A percentile compares a stretch with the other conserved stretches of the same genome.
Evolutionary conservation across 2,888 invertebrate species (phyloP).

Genomic region (Amaurobius ferox): DNA sequence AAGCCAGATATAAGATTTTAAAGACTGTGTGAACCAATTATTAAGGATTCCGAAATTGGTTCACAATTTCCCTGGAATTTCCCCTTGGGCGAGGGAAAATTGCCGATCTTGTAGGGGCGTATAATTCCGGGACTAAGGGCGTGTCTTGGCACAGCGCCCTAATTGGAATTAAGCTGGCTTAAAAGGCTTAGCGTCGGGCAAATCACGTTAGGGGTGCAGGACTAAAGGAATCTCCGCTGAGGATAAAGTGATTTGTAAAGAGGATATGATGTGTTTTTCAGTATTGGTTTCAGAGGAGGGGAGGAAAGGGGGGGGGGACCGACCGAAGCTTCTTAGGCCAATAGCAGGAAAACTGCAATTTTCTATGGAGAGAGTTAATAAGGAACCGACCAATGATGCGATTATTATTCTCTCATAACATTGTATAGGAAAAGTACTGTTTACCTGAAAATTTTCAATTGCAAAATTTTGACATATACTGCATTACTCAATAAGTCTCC

Average conservation of each 20-base stretch:
- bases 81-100: slow-evolving; percentile 9
- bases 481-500: too few relatives aligned
- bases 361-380: background rate
- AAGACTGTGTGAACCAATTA: slow-evolving; percentile 16
- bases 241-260: slow-evolving; percentile 30
- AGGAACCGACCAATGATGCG: background rate
- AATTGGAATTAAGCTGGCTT: slow-evolving; percentile 28
- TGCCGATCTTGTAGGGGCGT: slow-evolving; percentile 20
- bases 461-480: too few relatives aligned
- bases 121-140: background rate
- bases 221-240: slow-evolving; percentile 32
- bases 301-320: too few relatives aligned
- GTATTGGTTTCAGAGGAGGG: slow-evolving; percentile 1
- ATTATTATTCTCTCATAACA: too few relatives aligned
- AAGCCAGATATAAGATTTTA: background rate
- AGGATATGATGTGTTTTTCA: slow-evolving; percentile 6
- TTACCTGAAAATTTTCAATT: too few relatives aligned
- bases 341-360: background rate
- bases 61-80: slow-evolving; percentile 13
- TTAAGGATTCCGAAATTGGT: slow-evolving; percentile 15
- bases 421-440: too few relatives aligned
- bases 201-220: slow-evolving; percentile 34
- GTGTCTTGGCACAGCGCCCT: slow-evolving; percentile 33
- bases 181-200: slow-evolving; percentile 30
- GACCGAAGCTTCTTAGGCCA: slow-evolving; percentile 1